These are phyloP conservation scores for Drosophila burlai DNA, from an alignment of 1,140 invertebrate species.

Conservation along the genomic window DNA sequence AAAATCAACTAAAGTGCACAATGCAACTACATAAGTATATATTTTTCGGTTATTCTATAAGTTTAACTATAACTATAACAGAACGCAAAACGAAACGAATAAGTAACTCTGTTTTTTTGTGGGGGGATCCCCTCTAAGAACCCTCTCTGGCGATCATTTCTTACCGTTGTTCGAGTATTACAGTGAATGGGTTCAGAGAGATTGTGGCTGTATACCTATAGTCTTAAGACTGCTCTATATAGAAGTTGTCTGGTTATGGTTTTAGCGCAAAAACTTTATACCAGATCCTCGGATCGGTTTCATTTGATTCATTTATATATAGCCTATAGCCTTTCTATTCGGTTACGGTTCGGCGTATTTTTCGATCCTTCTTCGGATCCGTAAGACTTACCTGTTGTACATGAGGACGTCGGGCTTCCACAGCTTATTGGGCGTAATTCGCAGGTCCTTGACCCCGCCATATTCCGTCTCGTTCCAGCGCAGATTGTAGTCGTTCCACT, in stretches of 20 bases:
- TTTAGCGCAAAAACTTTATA: constrained; percentile 60
- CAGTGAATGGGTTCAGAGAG: constrained; percentile 28
- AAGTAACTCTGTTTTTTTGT: constrained; percentile 25
- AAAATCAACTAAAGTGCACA: constrained; percentile 65
- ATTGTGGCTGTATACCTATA: constrained; percentile 35
- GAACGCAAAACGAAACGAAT: constrained; percentile 47
- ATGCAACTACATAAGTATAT: constrained; percentile 57
- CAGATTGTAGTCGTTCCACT: constrained; percentile 99
- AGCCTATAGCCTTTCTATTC: constrained; percentile 44
- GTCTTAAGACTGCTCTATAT: constrained; percentile 23
- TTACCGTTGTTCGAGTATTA: constrained; percentile 55
- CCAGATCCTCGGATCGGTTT: constrained; percentile 47
- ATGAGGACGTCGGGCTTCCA: constrained; percentile 99
- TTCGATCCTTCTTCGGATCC: constrained; percentile 12
- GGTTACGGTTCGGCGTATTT: constrained; percentile 19
- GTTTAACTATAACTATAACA: constrained; percentile 35
- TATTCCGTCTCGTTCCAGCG: constrained; percentile 98
- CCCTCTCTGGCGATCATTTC: constrained; percentile 19
- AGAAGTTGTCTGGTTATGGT: constrained; percentile 23
- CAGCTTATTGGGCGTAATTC: constrained; percentile 97
- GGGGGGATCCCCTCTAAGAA: constrained; percentile 5
- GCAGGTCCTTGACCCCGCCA: constrained; percentile 95
- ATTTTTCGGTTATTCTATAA: constrained; percentile 14
- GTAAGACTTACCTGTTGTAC: constrained; percentile 96
- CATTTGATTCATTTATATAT: constrained; percentile 28